phyloP scores from a whole-genome alignment of 1,140 invertebrate species.

The Popillia japonica region DNA sequence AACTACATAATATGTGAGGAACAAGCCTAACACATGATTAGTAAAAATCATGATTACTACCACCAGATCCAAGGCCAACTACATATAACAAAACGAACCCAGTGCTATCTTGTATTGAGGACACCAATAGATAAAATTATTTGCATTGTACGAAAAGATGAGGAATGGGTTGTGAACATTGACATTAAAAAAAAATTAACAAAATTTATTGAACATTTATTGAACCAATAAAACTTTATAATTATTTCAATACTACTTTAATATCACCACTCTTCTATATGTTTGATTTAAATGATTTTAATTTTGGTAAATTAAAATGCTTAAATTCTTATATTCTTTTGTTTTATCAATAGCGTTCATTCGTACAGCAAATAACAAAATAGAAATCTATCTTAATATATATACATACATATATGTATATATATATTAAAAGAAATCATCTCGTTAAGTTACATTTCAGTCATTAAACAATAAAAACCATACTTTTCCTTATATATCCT shows the following conservation, averaged over 20 bases:
- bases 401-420: too few relatives aligned
- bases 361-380: conserved; percentile 7
- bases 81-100: not conserved
- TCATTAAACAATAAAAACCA: too few relatives aligned
- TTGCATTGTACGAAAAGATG: not conserved
- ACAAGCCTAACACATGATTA: too few relatives aligned
- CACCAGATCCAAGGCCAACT: conserved; percentile 39
- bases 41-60: conserved; percentile 46
- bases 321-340: not conserved
- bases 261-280: not conserved
- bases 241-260: not conserved
- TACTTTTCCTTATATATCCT: too few relatives aligned
- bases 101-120: conserved; percentile 18
- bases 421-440: too few relatives aligned
- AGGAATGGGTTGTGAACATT: conserved; percentile 3
- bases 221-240: not conserved
- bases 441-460: too few relatives aligned
- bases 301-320: not conserved
- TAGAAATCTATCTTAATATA: too few relatives aligned
- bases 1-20: too few relatives aligned
- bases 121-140: not conserved
- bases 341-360: not conserved
- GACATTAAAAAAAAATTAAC: not conserved
- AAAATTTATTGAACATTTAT: not conserved
- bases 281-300: too few relatives aligned